Evolutionary conservation across 2,797 vertebrate genomes (phyloP).

Genomic region (Peromyscus melanophrys): DNA sequence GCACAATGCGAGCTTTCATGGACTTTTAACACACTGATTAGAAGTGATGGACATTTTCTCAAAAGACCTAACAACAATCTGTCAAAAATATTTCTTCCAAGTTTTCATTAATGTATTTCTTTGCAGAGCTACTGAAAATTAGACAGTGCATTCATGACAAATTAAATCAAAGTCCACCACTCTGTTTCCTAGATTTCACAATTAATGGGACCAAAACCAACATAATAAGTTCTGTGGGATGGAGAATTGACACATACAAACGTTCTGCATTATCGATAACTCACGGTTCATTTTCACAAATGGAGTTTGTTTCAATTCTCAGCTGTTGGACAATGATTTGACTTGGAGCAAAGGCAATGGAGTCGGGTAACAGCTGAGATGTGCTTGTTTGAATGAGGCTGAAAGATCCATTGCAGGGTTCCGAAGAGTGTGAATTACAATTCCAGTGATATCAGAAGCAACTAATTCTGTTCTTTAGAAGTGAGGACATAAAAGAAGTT

Average conservation of each 20-base stretch:
- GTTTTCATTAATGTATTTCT: constrained; percentile 73
- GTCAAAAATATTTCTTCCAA: constrained; percentile 68
- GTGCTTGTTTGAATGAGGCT: constrained; percentile 88
- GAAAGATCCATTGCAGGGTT: constrained; percentile 91
- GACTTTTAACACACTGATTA: constrained; percentile 54
- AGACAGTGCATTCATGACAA: constrained; percentile 47
- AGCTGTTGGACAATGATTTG: constrained; percentile 91
- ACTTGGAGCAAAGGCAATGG: constrained; percentile 91
- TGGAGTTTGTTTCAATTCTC: constrained; percentile 92
- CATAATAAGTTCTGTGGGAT: constrained; percentile 85
- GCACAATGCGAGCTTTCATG: constrained; percentile 47
- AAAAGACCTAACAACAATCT: constrained; percentile 64
- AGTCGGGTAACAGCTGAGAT: constrained; percentile 91
- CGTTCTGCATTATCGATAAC: constrained; percentile 88
- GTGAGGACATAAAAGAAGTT: constrained; percentile 92
- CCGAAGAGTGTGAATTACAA: constrained; percentile 92
- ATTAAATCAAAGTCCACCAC: constrained; percentile 81
- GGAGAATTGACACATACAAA: constrained; percentile 91
- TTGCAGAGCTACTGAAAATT: constrained; percentile 64
- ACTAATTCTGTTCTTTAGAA: constrained; percentile 92
- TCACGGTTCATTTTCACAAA: constrained; percentile 90
- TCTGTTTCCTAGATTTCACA: constrained; percentile 83
- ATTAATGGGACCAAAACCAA: constrained; percentile 86
- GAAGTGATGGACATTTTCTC: constrained; percentile 68
- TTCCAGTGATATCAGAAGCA: constrained; percentile 92